phyloP scores from a whole-genome alignment of 2,113 vertebrate species.

The Phylloscopus trochiloides region DNA sequence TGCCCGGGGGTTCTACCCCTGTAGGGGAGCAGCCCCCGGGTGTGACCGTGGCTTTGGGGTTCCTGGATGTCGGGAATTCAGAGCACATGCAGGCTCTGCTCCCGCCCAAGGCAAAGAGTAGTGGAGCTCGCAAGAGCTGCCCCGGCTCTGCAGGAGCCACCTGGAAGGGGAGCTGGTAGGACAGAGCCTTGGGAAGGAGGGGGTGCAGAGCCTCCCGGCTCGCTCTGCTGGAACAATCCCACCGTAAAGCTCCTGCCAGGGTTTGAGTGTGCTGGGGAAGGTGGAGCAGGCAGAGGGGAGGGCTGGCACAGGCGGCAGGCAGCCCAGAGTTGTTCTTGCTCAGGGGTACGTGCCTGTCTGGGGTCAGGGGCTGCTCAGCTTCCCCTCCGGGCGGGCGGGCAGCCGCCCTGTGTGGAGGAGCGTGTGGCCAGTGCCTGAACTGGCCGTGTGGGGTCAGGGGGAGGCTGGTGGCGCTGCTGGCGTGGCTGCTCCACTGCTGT shows the following conservation, averaged over 20 bases:
- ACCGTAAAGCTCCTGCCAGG: background rate
- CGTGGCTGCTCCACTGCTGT: background rate
- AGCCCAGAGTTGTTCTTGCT: background rate
- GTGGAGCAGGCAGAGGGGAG: fast-evolving
- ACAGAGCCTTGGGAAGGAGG: background rate
- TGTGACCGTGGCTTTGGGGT: too few species aligned
- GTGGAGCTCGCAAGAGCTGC: background rate
- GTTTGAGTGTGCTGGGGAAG: background rate
- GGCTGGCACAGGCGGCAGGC: background rate
- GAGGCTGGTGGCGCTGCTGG: background rate
- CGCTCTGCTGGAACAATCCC: fast-evolving
- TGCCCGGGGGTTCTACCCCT: fast-evolving
- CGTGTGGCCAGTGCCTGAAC: background rate
- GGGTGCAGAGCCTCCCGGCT: background rate
- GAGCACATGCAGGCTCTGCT: background rate
- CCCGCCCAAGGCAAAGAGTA: background rate
- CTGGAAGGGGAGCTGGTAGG: background rate
- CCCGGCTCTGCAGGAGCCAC: background rate
- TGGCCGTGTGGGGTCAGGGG: fast-evolving
- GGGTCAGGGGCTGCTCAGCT: background rate
- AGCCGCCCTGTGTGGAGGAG: too few species aligned
- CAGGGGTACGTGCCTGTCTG: fast-evolving
- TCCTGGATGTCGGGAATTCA: background rate
- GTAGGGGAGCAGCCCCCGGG: background rate
- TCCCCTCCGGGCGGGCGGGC: fast-evolving